These are phyloP conservation scores for Stichodactyla mertensii DNA, from an alignment of 64 coral and sea anemone genomes.

Conservation along the genomic window DNA sequence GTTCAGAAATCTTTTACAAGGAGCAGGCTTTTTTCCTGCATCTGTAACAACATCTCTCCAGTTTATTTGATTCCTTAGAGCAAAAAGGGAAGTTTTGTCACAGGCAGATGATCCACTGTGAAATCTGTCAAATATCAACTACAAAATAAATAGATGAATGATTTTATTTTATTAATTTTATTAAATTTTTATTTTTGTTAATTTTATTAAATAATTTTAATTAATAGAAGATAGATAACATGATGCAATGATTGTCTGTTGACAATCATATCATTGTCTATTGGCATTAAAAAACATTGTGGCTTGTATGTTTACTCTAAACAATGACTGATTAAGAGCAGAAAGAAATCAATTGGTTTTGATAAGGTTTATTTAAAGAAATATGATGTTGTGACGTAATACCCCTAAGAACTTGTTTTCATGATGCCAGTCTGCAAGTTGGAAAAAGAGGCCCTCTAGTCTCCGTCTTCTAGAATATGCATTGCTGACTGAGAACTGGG, in stretches of 20 bases:
- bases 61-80: slow-evolving; percentile 44
- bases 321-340: too few relatives aligned
- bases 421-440: slow-evolving; percentile 62
- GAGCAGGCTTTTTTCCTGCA: slow-evolving; percentile 17
- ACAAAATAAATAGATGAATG: background rate
- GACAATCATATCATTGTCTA: too few relatives aligned
- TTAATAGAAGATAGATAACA: too few relatives aligned
- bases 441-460: slow-evolving; percentile 46
- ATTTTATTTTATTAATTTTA: too few relatives aligned
- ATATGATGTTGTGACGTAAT: background rate
- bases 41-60: slow-evolving; percentile 40
- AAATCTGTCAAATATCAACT: slow-evolving; percentile 21
- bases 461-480: slow-evolving; percentile 30
- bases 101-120: slow-evolving; percentile 21
- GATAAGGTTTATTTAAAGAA: too few relatives aligned
- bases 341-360: too few relatives aligned
- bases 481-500: slow-evolving; percentile 45
- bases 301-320: too few relatives aligned
- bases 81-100: slow-evolving; percentile 15
- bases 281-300: too few relatives aligned
- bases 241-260: too few relatives aligned
- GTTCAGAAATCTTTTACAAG: slow-evolving; percentile 37
- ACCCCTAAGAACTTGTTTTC: slow-evolving; percentile 62
- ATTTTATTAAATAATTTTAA: too few relatives aligned
- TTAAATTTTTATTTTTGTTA: too few relatives aligned